Percentiles rank a stretch among this genome's conserved stretches.
Evolutionary conservation across 2,113 vertebrate species (phyloP).

Genomic region (Propithecus coquereli): DNA sequence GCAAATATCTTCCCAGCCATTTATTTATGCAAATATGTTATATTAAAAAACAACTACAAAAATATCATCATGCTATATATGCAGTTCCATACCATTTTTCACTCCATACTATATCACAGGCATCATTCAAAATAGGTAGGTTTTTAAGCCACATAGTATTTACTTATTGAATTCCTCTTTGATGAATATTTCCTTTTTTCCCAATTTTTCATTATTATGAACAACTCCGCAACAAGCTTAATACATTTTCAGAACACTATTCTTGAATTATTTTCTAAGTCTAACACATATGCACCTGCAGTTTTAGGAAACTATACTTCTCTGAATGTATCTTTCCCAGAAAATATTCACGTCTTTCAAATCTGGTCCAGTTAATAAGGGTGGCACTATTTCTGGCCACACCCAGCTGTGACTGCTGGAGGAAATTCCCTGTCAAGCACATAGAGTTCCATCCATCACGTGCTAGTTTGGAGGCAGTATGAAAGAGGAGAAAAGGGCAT

Average conservation of each 20-base stretch:
- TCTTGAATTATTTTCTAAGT: not conserved
- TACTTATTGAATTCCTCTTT: not conserved
- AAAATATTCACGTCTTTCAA: not conserved
- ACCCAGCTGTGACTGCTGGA: not conserved
- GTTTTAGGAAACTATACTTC: not conserved
- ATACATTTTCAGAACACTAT: not conserved
- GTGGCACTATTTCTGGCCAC: not conserved
- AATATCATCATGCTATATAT: not conserved
- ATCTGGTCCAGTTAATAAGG: not conserved
- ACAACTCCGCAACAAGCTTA: not conserved
- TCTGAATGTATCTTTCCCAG: not conserved
- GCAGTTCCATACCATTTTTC: not conserved
- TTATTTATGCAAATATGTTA: not conserved
- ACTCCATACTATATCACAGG: not conserved
- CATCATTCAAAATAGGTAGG: not conserved
- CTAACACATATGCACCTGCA: not conserved
- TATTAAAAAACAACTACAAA: conserved; percentile 5
- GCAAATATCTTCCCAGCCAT: not conserved
- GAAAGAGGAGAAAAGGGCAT: not conserved
- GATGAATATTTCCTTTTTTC: not conserved
- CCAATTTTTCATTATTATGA: not conserved
- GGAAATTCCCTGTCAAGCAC: not conserved
- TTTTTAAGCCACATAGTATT: not conserved
- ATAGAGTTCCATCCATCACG: not conserved
- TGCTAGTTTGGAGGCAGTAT: not conserved